phyloP scores from a whole-genome alignment of 2,797 vertebrate species.

The Hydrolagus colliei region DNA sequence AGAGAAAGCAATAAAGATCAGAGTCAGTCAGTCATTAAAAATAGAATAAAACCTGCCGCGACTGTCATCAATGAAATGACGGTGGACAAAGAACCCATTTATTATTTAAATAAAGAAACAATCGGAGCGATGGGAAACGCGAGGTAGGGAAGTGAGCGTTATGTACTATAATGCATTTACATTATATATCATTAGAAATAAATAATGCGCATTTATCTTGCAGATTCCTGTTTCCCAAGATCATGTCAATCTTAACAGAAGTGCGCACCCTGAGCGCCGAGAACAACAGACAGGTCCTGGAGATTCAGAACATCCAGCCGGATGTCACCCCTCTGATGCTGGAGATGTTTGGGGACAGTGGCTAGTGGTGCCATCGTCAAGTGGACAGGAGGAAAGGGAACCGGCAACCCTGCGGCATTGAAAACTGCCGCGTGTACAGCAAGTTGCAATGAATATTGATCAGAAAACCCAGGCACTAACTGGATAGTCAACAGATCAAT shows the following conservation, averaged over 20 bases:
- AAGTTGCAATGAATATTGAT: background rate
- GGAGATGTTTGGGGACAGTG: slow-evolving; percentile 58
- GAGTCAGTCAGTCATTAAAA: too few species aligned
- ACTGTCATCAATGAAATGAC: too few species aligned
- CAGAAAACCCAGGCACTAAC: background rate
- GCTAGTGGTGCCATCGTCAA: background rate
- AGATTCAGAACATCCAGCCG: slow-evolving; percentile 66
- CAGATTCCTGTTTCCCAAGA: slow-evolving; percentile 67
- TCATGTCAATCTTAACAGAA: slow-evolving; percentile 66
- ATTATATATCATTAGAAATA: background rate
- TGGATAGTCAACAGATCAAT: background rate
- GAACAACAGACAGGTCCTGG: slow-evolving; percentile 61
- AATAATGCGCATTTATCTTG: slow-evolving; percentile 1
- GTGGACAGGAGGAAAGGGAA: background rate
- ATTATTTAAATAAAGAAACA: too few species aligned
- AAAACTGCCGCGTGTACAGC: background rate
- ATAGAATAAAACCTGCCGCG: too few species aligned
- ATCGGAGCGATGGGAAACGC: too few species aligned
- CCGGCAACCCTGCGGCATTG: too few species aligned
- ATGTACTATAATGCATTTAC: background rate
- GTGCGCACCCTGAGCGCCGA: slow-evolving; percentile 63
- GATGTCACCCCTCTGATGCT: slow-evolving; percentile 61
- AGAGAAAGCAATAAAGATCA: too few species aligned
- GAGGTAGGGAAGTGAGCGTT: too few species aligned
- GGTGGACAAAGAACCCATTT: too few species aligned